These are phyloP conservation scores for Tigriopus californicus DNA, from an alignment of 2,888 invertebrate species.

Conservation along the genomic window DNA sequence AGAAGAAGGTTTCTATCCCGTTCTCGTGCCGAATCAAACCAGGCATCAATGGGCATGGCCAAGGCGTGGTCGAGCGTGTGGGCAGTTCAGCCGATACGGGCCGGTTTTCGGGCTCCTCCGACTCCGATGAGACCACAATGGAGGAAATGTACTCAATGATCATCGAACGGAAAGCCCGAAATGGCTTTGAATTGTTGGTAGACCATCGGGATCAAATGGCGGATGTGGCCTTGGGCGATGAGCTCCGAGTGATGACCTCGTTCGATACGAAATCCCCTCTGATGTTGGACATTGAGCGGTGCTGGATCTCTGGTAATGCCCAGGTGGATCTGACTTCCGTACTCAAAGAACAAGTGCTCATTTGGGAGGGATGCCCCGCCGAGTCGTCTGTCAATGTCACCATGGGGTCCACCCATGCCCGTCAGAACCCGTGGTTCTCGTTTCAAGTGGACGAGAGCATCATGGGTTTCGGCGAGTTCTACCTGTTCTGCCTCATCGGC, in stretches of 20 bases:
- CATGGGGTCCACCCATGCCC: neutral
- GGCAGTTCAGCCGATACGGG: neutral
- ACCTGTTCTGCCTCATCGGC: slow-evolving; percentile 7
- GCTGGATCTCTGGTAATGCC: slow-evolving; percentile 12
- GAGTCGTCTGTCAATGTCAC: neutral
- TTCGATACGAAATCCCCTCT: slow-evolving; percentile 4
- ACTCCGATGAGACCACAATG: neutral
- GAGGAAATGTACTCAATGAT: slow-evolving; percentile 4
- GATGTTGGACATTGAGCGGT: slow-evolving; percentile 5
- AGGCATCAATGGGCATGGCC: neutral
- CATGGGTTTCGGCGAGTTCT: neutral
- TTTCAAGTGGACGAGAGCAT: slow-evolving; percentile 4
- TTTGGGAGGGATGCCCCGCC: slow-evolving; percentile 11
- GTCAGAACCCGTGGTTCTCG: slow-evolving; percentile 5
- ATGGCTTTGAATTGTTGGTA: neutral
- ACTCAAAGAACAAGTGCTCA: neutral
- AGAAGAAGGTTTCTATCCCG: neutral
- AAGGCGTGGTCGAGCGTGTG: neutral
- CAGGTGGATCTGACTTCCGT: neutral
- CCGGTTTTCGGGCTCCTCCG: neutral
- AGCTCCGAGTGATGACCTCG: slow-evolving; percentile 4
- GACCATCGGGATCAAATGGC: neutral
- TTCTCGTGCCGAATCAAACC: neutral
- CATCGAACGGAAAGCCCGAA: neutral
- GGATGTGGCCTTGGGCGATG: neutral